phyloP scores from a whole-genome alignment of 2,113 vertebrate genomes.

The Narcine bancroftii region DNA sequence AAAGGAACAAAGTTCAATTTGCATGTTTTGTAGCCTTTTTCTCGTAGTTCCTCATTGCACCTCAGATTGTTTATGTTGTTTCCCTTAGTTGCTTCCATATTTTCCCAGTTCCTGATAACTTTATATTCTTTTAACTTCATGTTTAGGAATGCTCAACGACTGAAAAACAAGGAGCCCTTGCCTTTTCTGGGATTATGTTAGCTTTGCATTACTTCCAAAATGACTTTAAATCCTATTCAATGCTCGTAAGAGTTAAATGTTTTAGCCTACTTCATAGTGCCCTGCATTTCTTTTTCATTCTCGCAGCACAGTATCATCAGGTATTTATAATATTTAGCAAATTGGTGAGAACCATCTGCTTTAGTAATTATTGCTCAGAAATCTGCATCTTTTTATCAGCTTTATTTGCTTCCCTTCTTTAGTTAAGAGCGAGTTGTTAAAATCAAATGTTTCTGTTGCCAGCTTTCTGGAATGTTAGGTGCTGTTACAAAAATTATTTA shows the following conservation, averaged over 20 bases:
- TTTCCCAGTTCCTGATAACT: too few species aligned
- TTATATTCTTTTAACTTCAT: too few species aligned
- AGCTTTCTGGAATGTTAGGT: background rate
- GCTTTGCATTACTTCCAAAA: background rate
- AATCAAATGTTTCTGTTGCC: background rate
- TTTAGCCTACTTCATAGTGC: background rate
- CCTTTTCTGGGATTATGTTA: background rate
- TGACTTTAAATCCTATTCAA: background rate
- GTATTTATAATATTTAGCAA: background rate
- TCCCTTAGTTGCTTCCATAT: background rate
- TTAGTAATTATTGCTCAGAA: background rate
- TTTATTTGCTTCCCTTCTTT: background rate
- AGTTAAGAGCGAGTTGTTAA: background rate
- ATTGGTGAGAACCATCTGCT: background rate
- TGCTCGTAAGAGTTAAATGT: background rate
- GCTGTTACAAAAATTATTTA: background rate
- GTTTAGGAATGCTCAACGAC: background rate
- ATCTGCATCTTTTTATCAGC: background rate
- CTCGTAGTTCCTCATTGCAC: background rate
- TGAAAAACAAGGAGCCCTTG: background rate
- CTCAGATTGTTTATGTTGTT: background rate
- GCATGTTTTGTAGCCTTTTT: background rate
- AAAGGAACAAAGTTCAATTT: background rate
- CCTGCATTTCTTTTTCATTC: background rate
- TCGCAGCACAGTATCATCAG: background rate